A percentile compares a stretch with the other conserved stretches of the same genome.
Evolutionary conservation across 1,140 invertebrate genomes (phyloP).

Genomic region (Drosophila ohnishii): DNA sequence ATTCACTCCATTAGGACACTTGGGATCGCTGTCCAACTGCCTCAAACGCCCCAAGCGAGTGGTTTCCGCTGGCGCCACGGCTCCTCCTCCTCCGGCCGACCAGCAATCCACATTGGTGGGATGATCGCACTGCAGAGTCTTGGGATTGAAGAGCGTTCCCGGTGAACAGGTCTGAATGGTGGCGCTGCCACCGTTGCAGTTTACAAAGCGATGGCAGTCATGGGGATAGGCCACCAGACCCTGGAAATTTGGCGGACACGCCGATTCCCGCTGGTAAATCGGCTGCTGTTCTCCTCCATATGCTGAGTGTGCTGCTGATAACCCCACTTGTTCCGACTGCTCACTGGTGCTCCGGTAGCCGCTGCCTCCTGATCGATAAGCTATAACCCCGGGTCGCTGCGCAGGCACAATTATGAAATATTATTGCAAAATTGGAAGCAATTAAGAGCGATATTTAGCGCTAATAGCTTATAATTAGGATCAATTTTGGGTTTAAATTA

Average conservation of each 20-base stretch:
- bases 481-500: not conserved
- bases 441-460: conserved; percentile 13
- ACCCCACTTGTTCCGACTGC: conserved; percentile 40
- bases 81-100: not conserved
- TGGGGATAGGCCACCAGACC: conserved; percentile 86
- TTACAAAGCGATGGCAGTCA: conserved; percentile 88
- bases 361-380: conserved; percentile 65
- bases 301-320: conserved; percentile 41
- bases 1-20: conserved; percentile 83
- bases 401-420: conserved; percentile 58
- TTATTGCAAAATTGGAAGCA: conserved; percentile 29
- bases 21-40: conserved; percentile 33
- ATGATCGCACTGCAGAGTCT: conserved; percentile 86
- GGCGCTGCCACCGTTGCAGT: conserved; percentile 87
- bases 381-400: conserved; percentile 51
- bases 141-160: conserved; percentile 88
- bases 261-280: conserved; percentile 56
- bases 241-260: conserved; percentile 85
- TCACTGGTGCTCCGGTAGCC: conserved; percentile 36
- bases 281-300: conserved; percentile 58
- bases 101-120: conserved; percentile 65
- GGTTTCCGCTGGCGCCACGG: not conserved
- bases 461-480: conserved; percentile 22
- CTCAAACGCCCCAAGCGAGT: conserved; percentile 50
- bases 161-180: conserved; percentile 86